Evolutionary conservation across 35 echinoderm and acorn worm species (phyloP).

Genomic region (Patiria miniata): DNA sequence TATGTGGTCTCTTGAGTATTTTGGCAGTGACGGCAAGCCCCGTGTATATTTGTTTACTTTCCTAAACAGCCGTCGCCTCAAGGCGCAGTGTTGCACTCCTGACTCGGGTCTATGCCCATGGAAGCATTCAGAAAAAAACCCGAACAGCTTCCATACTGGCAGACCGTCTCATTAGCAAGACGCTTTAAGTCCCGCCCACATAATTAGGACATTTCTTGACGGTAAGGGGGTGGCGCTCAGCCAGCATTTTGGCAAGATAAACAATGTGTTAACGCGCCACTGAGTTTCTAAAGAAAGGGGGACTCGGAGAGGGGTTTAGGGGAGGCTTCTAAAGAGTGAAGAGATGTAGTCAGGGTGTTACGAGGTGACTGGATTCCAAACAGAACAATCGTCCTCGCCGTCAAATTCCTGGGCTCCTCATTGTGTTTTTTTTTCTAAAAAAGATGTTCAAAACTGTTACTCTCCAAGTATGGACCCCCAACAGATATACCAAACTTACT

Average conservation of each 20-base stretch:
- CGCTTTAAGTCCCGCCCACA: constrained; percentile 21
- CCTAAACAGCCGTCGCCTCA: constrained; percentile 27
- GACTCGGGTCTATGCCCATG: too few relatives aligned
- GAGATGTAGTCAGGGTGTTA: too few relatives aligned
- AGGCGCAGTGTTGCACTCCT: not conserved
- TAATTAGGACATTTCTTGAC: constrained; percentile 34
- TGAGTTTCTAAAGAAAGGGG: not conserved
- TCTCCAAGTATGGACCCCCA: too few relatives aligned
- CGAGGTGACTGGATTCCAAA: too few relatives aligned
- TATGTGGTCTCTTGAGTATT: not conserved
- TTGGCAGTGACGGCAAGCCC: not conserved
- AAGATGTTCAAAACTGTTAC: too few relatives aligned
- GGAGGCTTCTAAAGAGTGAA: too few relatives aligned
- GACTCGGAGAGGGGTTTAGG: too few relatives aligned
- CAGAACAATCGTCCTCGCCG: too few relatives aligned
- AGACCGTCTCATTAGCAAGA: not conserved
- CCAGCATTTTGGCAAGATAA: constrained; percentile 28
- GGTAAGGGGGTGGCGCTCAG: not conserved
- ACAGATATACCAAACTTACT: too few relatives aligned
- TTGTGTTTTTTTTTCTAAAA: too few relatives aligned
- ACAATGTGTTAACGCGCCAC: constrained; percentile 13
- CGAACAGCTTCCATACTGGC: not conserved
- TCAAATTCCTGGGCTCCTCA: too few relatives aligned
- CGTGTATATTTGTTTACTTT: constrained; percentile 11
- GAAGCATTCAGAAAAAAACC: not conserved